Base-by-base conservation (phyloP, 2,113 vertebrate genomes). In the Bos javanicus region DNA sequence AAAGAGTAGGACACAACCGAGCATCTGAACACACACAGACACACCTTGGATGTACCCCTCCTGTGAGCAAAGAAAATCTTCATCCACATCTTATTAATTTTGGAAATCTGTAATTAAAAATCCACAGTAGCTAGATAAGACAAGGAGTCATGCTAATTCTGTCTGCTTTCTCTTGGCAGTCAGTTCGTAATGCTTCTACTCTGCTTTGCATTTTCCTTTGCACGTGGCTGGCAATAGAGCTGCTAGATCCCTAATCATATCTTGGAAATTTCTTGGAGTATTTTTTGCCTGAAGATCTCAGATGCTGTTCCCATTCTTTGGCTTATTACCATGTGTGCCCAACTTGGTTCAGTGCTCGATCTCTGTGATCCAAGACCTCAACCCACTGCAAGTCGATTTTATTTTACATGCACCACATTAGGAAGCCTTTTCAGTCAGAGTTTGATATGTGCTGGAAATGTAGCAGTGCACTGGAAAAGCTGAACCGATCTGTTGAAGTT, bases 391-490 rank as follows among this genome's bases (percentile, higher is more conserved):
- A 98, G 92, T 96, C 56, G 87, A 87, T 82, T 97, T 98, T 89
- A 97, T 98, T 98, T 98, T 97, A 97, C 91, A 97, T 96, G 93
- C n/a, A 96, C 89, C 96, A 78, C 87, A 89, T 97, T 97, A 98
- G 94, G 96, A 98, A 93, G n/a, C 87, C 96, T 97, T 98, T 98
- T 98, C 95, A 97, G 93, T 98, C 97, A 96, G 96, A 97, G 96
- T 92, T 54, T 97, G 98, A 98, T 98, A 98, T 92, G 85, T 97
- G 94, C 85, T 39, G 48, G 17, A n/a, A 97, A 81, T 95, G 88
- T 84, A 80, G 39, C 84, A 67, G 94, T 93, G 95, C 98, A 95
- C 96, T 95, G 96, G 96, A 98, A 98, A 98, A 98, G 64, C 97
- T 95, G 96, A 98, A 50, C 93, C 80, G 94, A 98, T 95, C 87